phyloP scores from a whole-genome alignment of 2,113 vertebrate genomes.

The Nothobranchius kuhntae region DNA sequence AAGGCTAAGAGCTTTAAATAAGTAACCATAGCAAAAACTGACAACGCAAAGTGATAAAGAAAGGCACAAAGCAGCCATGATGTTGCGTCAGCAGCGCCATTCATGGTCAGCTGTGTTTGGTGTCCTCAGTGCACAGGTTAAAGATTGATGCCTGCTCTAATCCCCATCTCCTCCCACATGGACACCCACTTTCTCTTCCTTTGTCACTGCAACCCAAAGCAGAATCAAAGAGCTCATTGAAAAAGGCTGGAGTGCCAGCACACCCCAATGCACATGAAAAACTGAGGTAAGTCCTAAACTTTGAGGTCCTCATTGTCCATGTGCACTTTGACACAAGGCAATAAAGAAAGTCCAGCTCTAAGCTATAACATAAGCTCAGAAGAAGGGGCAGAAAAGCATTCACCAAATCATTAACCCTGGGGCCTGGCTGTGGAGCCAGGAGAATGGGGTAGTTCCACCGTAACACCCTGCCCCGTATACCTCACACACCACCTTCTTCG shows the following conservation, averaged over 20 bases:
- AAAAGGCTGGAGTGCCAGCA: conserved; percentile 63
- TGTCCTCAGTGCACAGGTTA: conserved; percentile 63
- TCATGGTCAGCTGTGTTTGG: conserved; percentile 48
- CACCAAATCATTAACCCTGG: conserved; percentile 72
- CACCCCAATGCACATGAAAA: conserved; percentile 78
- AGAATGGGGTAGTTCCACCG: conserved; percentile 73
- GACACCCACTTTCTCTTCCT: conserved; percentile 57
- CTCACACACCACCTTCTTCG: conserved; percentile 51
- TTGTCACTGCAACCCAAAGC: conserved; percentile 53
- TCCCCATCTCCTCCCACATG: conserved; percentile 64
- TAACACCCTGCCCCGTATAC: conserved; percentile 65
- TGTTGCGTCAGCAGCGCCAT: conserved; percentile 1
- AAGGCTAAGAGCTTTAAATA: too few species aligned
- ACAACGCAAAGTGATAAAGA: conserved; percentile 46
- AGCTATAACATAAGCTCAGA: conserved; percentile 63
- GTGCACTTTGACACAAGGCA: conserved; percentile 70
- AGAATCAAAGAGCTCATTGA: conserved; percentile 70
- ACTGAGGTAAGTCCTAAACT: conserved; percentile 66
- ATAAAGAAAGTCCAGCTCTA: conserved; percentile 58
- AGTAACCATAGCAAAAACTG: neutral
- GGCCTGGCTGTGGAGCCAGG: conserved; percentile 58
- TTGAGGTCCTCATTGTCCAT: conserved; percentile 66
- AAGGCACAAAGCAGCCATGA: neutral
- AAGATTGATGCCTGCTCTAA: conserved; percentile 66
- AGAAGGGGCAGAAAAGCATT: conserved; percentile 72